Conservation (phyloP, 2,888 invertebrate species). For the Thymelicus acteon region DNA sequence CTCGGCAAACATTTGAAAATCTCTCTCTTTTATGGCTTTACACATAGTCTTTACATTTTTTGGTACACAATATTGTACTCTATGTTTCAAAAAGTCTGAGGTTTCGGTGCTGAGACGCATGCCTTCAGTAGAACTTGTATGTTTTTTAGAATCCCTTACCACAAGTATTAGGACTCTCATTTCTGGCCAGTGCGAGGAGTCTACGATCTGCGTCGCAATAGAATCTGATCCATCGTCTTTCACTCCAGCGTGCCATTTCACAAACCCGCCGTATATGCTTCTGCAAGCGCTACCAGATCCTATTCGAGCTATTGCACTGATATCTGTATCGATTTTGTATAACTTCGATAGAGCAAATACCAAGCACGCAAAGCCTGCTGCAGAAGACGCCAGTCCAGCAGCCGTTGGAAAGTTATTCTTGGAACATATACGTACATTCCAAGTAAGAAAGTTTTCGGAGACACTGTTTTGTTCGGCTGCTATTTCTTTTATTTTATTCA, state of each 20-base stretch:
- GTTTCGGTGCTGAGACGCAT: constrained; percentile 94
- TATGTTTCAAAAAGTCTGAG: constrained; percentile 91
- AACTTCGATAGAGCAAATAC: constrained; percentile 91
- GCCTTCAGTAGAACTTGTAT: constrained; percentile 93
- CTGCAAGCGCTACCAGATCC: constrained; percentile 99
- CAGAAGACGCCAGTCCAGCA: constrained; percentile 98
- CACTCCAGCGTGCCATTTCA: constrained; percentile 93
- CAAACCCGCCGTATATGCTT: constrained; percentile 97
- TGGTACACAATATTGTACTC: constrained; percentile 90
- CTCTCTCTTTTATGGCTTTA: constrained; percentile 85
- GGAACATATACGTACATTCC: constrained; percentile 93
- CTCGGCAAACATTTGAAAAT: constrained; percentile 95
- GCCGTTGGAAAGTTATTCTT: constrained; percentile 99
- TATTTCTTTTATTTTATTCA: constrained; percentile 78
- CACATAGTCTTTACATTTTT: constrained; percentile 84
- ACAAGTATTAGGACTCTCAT: constrained; percentile 95
- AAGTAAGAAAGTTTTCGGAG: constrained; percentile 78
- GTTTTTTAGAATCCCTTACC: constrained; percentile 93
- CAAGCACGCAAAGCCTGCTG: constrained; percentile 98
- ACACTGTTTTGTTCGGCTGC: constrained; percentile 69
- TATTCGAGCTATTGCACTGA: constrained; percentile 91
- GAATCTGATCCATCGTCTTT: constrained; percentile 89
- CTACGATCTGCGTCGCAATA: constrained; percentile 89
- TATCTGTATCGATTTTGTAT: constrained; percentile 89
- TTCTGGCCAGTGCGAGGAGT: constrained; percentile 93